A percentile compares a stretch with the other conserved stretches of the same genome.
Evolutionary conservation across 64 coral and sea anemone genomes (phyloP).

Genomic region (Porites lutea): DNA sequence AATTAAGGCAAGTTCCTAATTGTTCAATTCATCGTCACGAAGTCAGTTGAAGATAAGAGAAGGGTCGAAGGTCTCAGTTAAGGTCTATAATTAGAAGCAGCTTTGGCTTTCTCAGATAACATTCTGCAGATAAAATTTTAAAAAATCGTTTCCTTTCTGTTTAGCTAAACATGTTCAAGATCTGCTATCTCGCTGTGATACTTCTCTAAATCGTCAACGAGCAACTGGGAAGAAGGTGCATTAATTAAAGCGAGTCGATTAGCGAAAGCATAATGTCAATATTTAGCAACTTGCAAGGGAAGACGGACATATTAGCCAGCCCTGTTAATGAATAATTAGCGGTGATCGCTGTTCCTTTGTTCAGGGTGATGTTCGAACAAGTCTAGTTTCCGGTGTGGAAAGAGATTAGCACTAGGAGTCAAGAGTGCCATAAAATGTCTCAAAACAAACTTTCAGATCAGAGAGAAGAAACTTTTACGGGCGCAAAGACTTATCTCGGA

Average conservation of each 20-base stretch:
- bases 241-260: not conserved
- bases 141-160: not conserved
- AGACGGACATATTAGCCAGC: slow-evolving; percentile 32
- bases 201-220: not conserved
- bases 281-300: slow-evolving; percentile 26
- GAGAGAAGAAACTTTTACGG: slow-evolving; percentile 12
- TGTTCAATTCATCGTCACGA: slow-evolving; percentile 38
- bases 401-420: slow-evolving; percentile 62
- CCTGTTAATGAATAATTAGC: slow-evolving; percentile 93
- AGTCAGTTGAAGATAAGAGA: slow-evolving; percentile 27
- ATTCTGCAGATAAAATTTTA: slow-evolving; percentile 10
- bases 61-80: slow-evolving; percentile 41
- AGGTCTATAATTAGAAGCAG: slow-evolving; percentile 37
- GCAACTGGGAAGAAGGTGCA: not conserved
- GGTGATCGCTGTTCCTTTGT: slow-evolving; percentile 91
- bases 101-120: slow-evolving; percentile 22
- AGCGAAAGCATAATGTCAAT: slow-evolving; percentile 11
- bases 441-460: slow-evolving; percentile 28
- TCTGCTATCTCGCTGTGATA: not conserved
- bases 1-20: not conserved
- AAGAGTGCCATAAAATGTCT: slow-evolving; percentile 35
- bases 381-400: slow-evolving; percentile 92
- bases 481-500: not conserved
- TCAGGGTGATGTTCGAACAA: slow-evolving; percentile 95
- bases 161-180: not conserved